Evolutionary conservation across 2,113 vertebrate genomes (phyloP).

Genomic region (Chionomys nivalis): DNA sequence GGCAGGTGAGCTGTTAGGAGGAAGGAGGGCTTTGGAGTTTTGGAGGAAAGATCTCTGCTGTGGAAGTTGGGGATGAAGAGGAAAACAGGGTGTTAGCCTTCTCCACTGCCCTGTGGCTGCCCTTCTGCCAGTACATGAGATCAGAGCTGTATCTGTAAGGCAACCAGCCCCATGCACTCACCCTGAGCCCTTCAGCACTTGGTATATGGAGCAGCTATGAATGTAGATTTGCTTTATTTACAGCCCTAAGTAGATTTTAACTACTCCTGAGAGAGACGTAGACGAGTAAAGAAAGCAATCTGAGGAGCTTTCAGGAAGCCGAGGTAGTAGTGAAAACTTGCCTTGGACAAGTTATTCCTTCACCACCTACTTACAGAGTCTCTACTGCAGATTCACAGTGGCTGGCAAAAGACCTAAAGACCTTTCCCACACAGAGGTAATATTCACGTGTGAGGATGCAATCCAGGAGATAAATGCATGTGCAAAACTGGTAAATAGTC

Average conservation of each 20-base stretch:
- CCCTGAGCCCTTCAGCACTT: neutral
- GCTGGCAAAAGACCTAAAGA: neutral
- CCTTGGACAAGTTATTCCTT: conserved; percentile 27
- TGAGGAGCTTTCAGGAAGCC: conserved; percentile 18
- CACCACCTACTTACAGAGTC: conserved; percentile 6
- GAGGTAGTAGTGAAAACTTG: conserved; percentile 23
- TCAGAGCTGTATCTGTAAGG: neutral
- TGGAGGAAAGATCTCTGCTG: neutral
- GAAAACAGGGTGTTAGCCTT: neutral
- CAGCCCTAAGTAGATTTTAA: conserved; percentile 49
- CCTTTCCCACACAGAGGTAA: neutral
- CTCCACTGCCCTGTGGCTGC: neutral
- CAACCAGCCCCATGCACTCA: neutral
- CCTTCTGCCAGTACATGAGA: too few species aligned
- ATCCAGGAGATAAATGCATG: neutral
- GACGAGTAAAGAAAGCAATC: conserved; percentile 46
- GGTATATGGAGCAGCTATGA: neutral
- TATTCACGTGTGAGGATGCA: neutral
- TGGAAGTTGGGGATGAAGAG: neutral
- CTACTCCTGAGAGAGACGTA: conserved; percentile 62
- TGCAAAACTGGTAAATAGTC: neutral
- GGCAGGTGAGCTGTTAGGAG: neutral
- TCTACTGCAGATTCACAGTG: neutral
- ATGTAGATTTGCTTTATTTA: conserved; percentile 49
- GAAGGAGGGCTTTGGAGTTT: neutral